phyloP scores from a whole-genome alignment of 2,113 vertebrate genomes.

The Suncus etruscus region DNA sequence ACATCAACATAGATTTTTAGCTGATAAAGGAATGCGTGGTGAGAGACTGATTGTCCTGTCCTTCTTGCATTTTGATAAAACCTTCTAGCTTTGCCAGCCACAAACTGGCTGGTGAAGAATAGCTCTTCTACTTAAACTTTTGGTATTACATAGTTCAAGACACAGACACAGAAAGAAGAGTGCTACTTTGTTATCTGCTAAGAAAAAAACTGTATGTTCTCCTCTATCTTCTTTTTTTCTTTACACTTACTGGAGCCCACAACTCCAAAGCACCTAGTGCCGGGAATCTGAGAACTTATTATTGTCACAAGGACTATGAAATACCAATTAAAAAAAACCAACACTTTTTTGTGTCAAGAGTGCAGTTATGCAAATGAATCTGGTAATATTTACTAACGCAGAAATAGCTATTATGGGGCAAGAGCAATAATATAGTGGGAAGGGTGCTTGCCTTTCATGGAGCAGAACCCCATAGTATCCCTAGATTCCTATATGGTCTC shows the following conservation, averaged over 20 bases:
- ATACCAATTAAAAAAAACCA: neutral
- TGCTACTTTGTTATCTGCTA: too few relatives aligned
- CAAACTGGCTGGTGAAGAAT: neutral
- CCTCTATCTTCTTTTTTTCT: neutral
- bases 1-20: neutral
- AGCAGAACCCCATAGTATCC: too few relatives aligned
- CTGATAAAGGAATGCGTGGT: neutral
- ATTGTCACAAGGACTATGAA: neutral
- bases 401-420: neutral
- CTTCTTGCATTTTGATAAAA: neutral
- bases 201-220: neutral
- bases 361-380: neutral
- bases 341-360: neutral
- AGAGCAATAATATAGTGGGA: too few relatives aligned
- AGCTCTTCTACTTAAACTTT: neutral
- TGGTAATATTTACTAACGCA: conserved; percentile 37
- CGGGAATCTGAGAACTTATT: neutral
- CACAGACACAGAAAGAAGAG: too few relatives aligned
- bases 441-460: too few relatives aligned
- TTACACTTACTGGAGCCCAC: neutral
- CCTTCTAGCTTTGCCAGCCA: neutral
- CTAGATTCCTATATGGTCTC: too few relatives aligned
- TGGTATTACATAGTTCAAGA: too few relatives aligned
- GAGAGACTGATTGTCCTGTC: neutral
- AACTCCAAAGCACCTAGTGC: neutral